Base-by-base conservation (phyloP, 2,888 invertebrate species). In the Trachelus tabidus region DNA sequence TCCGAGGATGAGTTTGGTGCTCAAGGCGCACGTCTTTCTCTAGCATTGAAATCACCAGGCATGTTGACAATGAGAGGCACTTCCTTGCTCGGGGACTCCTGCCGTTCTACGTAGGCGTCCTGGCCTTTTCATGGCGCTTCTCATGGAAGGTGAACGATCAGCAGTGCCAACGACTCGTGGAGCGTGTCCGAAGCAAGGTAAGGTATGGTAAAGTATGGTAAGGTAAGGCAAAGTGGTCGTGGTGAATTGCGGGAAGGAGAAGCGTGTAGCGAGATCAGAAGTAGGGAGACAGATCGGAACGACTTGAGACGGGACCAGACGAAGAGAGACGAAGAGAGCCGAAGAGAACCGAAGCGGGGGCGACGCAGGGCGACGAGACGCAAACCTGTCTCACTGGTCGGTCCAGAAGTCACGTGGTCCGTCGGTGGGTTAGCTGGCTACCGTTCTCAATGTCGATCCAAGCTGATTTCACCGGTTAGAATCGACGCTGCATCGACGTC, bases 401-500 rank as follows among this genome's bases (percentile, higher is more conserved):
- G 56, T 56, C 71, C 71, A 33, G 71, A 11, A 37, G 74, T 74
- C 74, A 74, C 74, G 74, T 74, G 74, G 74, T 34, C 71, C 71
- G 74, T 34, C 34, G 74, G 35, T 37, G n/a, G 30, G 34, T 71
- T 75, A 71, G 75, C 81, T 76, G 75, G 79, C 81, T 78, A 77
- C 79, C 77, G 80, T 83, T 84, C 81, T 80, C 81, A 74, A 82
- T 79, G 77, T 79, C 77, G 71, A 68, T 71, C 76, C 77, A 80
- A 79, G 78, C 77, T 73, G 82, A 85, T 85, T 85, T 84, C 85
- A 85, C 83, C 81, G 79, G 77, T 15, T 9, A 77, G 77, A 82
- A 81, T 81, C 83, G 79, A 79, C 69, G 73, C 75, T 9, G 77
- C 73, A 68, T 76, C 71, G 56, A 77, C 75, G 75, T 68, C 77